These are phyloP conservation scores for Pelosia muscerda DNA, from an alignment of 2,888 invertebrate species.

Conservation along the genomic window DNA sequence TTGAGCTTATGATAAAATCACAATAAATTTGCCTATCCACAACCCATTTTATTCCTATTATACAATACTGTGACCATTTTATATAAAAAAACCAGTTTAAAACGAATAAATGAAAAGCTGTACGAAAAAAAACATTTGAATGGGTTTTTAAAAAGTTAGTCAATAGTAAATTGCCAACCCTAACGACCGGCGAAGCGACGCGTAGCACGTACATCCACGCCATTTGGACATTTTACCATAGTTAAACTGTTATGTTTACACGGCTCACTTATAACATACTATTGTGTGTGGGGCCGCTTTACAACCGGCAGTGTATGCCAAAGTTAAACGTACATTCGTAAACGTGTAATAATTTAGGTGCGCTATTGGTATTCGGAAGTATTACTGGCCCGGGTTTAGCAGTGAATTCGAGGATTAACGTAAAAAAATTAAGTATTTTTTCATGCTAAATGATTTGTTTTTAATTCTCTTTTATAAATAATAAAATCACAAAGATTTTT, in stretches of 20 bases:
- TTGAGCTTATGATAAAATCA: neutral
- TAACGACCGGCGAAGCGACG: conserved; percentile 30
- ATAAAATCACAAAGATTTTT: neutral
- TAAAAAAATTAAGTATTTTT: conserved; percentile 36
- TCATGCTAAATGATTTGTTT: conserved; percentile 34
- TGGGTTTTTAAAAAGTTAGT: conserved; percentile 16
- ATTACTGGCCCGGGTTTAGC: conserved; percentile 39
- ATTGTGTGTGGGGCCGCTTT: conserved; percentile 53
- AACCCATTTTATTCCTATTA: neutral
- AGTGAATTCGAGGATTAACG: conserved; percentile 41
- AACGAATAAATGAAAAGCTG: neutral
- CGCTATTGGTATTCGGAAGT: conserved; percentile 41
- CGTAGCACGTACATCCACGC: conserved; percentile 40
- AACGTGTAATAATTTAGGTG: conserved; percentile 36
- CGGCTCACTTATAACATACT: conserved; percentile 65
- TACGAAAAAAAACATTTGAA: neutral
- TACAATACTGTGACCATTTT: neutral
- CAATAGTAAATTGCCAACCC: conserved; percentile 38
- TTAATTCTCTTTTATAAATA: conserved; percentile 23
- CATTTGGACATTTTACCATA: conserved; percentile 60
- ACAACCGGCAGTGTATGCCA: conserved; percentile 57
- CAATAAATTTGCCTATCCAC: neutral
- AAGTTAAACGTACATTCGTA: conserved; percentile 30
- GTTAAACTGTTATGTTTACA: conserved; percentile 71
- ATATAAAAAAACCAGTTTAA: neutral